Base-by-base conservation (phyloP, 53 echinoderm and acorn worm genomes). In the Holothuria leucospilota region DNA sequence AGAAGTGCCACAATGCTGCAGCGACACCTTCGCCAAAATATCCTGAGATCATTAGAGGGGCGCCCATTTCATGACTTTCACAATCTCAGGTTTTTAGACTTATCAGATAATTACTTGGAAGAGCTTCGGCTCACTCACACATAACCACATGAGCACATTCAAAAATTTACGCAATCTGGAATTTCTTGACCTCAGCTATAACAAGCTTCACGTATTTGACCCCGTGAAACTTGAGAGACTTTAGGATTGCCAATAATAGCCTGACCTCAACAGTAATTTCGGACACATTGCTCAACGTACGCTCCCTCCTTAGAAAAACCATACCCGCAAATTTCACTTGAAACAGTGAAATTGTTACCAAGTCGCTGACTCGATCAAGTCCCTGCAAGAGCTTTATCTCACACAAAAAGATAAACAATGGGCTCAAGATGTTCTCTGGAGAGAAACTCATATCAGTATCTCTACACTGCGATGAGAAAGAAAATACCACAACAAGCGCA, bases 31-130 rank as follows among this genome's bases (percentile, higher is more conserved):
- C 65, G 89, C 9, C 62, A 61, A 65, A 92, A 92, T 67, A 51
- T 58, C 9, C 81, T 92, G 23, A 25, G 29, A 14, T 29, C 26
- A n/a, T 62, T 92, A 1, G 64, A 70, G 1, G 39, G 10, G 20
- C 86, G 83, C 13, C 82, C 34, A 21, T 91, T 91, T 51, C 71
- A 77, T 6, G n/a, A 16, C 0, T 91, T 84, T 66, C 38, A 4
- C 9, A 51, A 62, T 15, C 89, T 94, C 52, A 49, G 49, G 30
- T 87, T 85, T 62, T 72, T 94, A 26, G 91, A 91, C 71, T 71
- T 94, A 1, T 86, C 86, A 61, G 15, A 40, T 29, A 84, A 85
- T 26, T 42, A 51, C 13, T 28, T 94, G 69, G 71, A 69, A 15
- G 20, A 41, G 4, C 90, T 93, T 27, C 30, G 71, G 29, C 78